These are phyloP conservation scores for Geopemphigus sp. DNA, from an alignment of 1,140 invertebrate genomes.

Conservation along the genomic window DNA sequence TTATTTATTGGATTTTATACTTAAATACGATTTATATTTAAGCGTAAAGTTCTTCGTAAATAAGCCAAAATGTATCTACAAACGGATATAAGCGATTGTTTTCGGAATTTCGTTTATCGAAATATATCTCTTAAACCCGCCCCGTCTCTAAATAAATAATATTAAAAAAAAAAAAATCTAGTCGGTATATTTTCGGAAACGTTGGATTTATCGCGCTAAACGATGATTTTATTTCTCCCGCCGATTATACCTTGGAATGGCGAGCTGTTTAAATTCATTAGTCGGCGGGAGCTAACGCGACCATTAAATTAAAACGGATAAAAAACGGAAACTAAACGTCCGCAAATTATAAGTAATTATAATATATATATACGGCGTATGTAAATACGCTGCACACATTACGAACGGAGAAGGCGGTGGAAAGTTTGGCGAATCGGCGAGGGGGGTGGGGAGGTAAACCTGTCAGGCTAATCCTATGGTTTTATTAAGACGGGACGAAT, in stretches of 20 bases:
- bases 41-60: neutral
- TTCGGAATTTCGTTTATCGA: neutral
- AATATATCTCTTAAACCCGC: neutral
- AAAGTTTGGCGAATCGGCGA: neutral
- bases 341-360: neutral
- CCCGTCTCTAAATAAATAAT: no score
- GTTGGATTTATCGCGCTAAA: no score
- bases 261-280: neutral
- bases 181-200: no score
- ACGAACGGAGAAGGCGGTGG: neutral
- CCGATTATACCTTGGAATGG: no score
- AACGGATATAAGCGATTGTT: neutral
- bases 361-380: no score
- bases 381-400: neutral
- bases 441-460: no score
- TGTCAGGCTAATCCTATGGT: neutral
- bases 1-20: conserved; percentile 25
- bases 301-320: neutral
- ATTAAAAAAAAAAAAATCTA: no score
- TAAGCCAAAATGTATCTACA: no score
- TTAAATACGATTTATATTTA: conserved; percentile 8
- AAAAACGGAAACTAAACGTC: neutral
- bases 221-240: no score
- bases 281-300: no score
- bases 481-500: neutral